Base-by-base conservation (phyloP, 2,888 invertebrate genomes). In the Acronicta alni region DNA sequence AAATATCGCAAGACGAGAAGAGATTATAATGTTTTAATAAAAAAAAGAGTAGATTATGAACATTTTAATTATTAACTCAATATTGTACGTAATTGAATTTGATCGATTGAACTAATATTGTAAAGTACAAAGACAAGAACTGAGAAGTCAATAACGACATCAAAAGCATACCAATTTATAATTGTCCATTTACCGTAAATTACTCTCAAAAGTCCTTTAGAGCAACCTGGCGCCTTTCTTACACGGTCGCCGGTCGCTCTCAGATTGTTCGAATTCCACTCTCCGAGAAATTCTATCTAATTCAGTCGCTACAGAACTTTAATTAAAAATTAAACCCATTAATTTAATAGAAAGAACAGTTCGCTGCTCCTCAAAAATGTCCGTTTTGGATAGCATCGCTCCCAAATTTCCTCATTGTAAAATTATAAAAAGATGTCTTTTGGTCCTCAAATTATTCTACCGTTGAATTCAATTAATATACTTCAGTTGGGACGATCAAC, bases 311-410 rank as follows among this genome's bases (percentile, higher is more conserved):
- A 61, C 57, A 43, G 51, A 38, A 49, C 59, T 57, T 77, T 69
- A 76, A 76, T 73, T 74, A 60, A 71, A 71, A 60, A 74, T 74
- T 54, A 74, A 64, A 59, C 23, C 74, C 58, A 73, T 68, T 62
- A 61, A 67, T 57, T 57, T 52, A 59, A 74, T 52, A 41, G 56
- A 69, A 64, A 37, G 53, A 15, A 64, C 70, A 56, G 55, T 53
- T 53, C 30, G 26, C 9, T 61, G 44, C 39, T 60, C 23, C 38
- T 60, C 61, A 51, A 72, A 67, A 68, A 67, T 72, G 47, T 45
- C 52, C 41, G 12, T 53, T 69, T 55, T 14, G 23, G 30, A 45
- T 66, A 20, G 51, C 2, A 49, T 57, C 3, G 2, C n/a, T 3
- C 5, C 39, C 8, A 45, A 48, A 67, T 41, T 51, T 47, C 12